Percentiles rank a stretch among this genome's conserved stretches.
phyloP scores from a whole-genome alignment of 2,797 vertebrate species.

The Phyllotis vaccarum region DNA sequence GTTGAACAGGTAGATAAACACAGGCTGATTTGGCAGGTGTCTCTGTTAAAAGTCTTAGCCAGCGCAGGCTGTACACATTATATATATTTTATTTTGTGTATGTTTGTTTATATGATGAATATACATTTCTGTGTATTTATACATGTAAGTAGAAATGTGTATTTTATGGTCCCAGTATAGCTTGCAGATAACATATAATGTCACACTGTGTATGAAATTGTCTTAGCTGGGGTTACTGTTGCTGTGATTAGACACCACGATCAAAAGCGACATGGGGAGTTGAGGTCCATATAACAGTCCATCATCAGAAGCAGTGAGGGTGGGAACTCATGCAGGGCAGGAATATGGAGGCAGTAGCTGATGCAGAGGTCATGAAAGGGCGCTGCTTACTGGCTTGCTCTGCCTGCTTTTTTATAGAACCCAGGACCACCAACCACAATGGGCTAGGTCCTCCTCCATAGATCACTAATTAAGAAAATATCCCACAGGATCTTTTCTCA shows the following conservation, averaged over 20 bases:
- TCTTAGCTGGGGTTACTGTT: background rate
- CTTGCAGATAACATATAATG: background rate
- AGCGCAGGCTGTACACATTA: background rate
- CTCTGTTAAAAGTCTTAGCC: conserved; percentile 33
- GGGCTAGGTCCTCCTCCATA: too few species aligned
- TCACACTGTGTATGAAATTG: background rate
- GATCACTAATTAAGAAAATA: background rate
- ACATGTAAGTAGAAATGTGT: background rate
- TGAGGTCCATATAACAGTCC: background rate
- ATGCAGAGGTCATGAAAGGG: background rate
- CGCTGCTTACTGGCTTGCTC: background rate
- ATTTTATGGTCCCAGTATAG: background rate
- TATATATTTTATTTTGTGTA: background rate
- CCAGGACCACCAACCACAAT: background rate
- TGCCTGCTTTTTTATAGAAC: background rate
- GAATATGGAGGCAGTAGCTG: background rate
- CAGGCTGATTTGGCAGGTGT: conserved; percentile 7
- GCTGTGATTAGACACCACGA: background rate
- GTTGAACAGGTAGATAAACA: conserved; percentile 44
- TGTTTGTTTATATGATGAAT: background rate
- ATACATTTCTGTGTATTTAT: background rate
- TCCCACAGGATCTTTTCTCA: background rate
- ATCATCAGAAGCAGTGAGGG: background rate
- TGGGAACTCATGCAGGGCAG: background rate
- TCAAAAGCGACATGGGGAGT: background rate